These are phyloP conservation scores for Mechanitis mazaeus DNA, from an alignment of 2,888 invertebrate species.

Conservation along the genomic window DNA sequence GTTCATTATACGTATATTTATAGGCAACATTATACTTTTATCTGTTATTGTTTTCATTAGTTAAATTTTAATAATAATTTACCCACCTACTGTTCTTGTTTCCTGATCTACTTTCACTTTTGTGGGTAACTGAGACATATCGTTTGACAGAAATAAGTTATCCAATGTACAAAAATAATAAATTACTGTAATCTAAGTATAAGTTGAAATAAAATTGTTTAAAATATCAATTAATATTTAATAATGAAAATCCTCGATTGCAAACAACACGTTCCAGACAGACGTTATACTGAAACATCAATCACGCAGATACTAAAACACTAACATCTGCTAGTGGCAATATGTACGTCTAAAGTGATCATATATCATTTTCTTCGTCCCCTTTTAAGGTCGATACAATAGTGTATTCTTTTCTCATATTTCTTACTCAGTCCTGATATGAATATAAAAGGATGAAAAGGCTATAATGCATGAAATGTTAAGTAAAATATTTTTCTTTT, in stretches of 20 bases:
- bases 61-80: too few species aligned
- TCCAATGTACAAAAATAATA: too few species aligned
- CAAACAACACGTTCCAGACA: neutral
- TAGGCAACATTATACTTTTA: too few species aligned
- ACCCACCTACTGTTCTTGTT: too few species aligned
- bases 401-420: slow-evolving; percentile 16
- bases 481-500: neutral
- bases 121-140: too few species aligned
- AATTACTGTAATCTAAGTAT: too few species aligned
- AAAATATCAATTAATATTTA: neutral
- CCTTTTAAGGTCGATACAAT: slow-evolving; percentile 17
- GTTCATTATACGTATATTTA: too few species aligned
- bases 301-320: slow-evolving; percentile 10
- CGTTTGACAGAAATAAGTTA: too few species aligned
- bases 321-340: slow-evolving; percentile 13
- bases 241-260: neutral
- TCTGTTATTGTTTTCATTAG: too few species aligned
- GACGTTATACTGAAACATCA: neutral
- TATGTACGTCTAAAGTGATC: slow-evolving; percentile 13
- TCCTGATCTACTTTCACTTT: too few species aligned
- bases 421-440: slow-evolving; percentile 7
- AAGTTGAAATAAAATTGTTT: neutral
- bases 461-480: slow-evolving; percentile 1
- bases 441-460: slow-evolving; percentile 4
- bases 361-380: slow-evolving; percentile 18